Evolutionary conservation across 1,140 invertebrate species (phyloP), one percentile per base, ranked within the genome.

Genomic region (Pogonomyrmex barbatus): DNA sequence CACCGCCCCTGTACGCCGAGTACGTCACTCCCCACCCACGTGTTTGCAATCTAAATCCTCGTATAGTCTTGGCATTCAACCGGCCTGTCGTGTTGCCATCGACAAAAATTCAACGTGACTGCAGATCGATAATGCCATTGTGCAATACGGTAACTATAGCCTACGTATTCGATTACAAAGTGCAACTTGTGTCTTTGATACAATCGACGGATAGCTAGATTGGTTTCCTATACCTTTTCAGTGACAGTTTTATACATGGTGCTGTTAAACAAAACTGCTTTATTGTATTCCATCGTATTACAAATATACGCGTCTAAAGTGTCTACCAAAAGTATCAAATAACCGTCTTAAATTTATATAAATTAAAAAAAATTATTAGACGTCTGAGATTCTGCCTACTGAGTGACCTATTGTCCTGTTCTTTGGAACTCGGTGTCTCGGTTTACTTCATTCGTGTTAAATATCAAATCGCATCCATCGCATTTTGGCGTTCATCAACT

Each of bases 51-150:
- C 88, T 70, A 75, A 65, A 78, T 30, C 42, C 30, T 36, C 75
- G 76, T 82, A 56, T 60, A 50, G 81, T 71, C 54, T 9, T 60
- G 58, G 33, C 62, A 33, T 50, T 42, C 24, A 50, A 56, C 30
- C 45, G 62, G 70, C 60, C 65, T 77, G 71, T 76, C 60, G 63
- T 33, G 54, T 79, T 52, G 52, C 73, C 54, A 65, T 88, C 71
- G 54, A 50, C 71, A 67, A 89, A 88, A 88, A 85, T 88, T n/a
- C 52, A 50, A 77, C 42, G 67, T 50, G 58, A 50, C 17, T 70
- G 17, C 56, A 60, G 52, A 85, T 85, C 79, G 73, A 89, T 89
- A 85, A 85, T 54, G 42, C 33, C 42, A 45, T 88, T 85, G 67
- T 10, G 58, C 58, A 88, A 85, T 67, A 42, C 62, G 78, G 54